phyloP scores from a whole-genome alignment of 2,888 invertebrate species.

The Cotesia congregata region DNA sequence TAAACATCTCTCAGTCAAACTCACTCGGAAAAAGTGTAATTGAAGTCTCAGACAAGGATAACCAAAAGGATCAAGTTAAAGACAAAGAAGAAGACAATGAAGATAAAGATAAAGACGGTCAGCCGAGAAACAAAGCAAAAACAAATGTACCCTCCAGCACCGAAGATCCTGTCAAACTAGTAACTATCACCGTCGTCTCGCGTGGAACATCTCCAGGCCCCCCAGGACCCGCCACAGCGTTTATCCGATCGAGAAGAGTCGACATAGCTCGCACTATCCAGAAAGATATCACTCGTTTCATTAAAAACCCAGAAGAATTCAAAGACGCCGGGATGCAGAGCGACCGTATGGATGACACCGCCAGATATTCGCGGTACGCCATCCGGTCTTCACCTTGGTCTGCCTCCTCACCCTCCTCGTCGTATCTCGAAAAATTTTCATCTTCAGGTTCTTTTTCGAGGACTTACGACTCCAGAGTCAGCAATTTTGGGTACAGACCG shows the following conservation, averaged over 20 bases:
- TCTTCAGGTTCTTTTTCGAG: conserved; percentile 50
- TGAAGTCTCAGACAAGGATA: conserved; percentile 30
- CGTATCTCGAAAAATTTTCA: conserved; percentile 72
- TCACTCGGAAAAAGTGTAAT: conserved; percentile 28
- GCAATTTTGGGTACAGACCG: conserved; percentile 59
- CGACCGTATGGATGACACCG: conserved; percentile 79
- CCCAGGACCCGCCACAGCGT: conserved; percentile 73
- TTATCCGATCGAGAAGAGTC: conserved; percentile 77
- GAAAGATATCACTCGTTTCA: conserved; percentile 76
- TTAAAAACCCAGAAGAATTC: conserved; percentile 72
- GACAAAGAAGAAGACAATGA: conserved; percentile 44
- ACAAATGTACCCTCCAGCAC: conserved; percentile 21
- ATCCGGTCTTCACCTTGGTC: conserved; percentile 77
- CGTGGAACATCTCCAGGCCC: conserved; percentile 86
- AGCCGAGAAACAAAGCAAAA: conserved; percentile 41
- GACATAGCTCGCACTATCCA: conserved; percentile 82
- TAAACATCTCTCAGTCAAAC: conserved; percentile 26
- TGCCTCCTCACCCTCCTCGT: conserved; percentile 47
- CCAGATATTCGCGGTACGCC: conserved; percentile 76
- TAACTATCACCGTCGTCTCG: conserved; percentile 78
- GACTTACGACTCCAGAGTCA: conserved; percentile 52
- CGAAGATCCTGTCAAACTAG: conserved; percentile 43
- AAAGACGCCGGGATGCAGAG: conserved; percentile 82
- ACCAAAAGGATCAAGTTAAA: conserved; percentile 36
- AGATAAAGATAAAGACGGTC: conserved; percentile 39